phyloP scores from a whole-genome alignment of 2,797 vertebrate species.

The Pangasius krempfi region DNA sequence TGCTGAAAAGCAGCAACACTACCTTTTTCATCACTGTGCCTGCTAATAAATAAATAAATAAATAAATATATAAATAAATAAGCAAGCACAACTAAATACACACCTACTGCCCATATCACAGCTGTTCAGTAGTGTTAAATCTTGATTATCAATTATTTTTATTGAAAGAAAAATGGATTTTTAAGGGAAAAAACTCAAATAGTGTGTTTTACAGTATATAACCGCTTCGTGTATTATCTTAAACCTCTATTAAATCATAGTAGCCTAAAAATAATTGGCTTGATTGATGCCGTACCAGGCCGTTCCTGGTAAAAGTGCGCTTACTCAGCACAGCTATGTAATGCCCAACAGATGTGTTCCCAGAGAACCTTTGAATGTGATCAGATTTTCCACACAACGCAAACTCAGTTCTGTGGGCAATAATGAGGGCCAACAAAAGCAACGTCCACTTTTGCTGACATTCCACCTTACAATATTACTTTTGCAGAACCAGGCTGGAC shows the following conservation, averaged over 20 bases:
- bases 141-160: background rate
- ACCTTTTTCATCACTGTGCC: background rate
- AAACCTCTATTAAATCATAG: background rate
- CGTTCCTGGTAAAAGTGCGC: background rate
- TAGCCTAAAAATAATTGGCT: background rate
- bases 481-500: constrained; percentile 14
- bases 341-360: constrained; percentile 54
- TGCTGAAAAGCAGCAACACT: background rate
- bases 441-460: constrained; percentile 10
- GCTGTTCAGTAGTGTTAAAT: background rate
- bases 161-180: background rate
- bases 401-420: background rate
- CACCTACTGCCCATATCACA: background rate
- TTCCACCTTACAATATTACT: background rate
- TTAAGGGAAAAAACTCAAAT: background rate
- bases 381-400: constrained; percentile 1
- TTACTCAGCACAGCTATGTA: constrained; percentile 44
- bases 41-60: background rate
- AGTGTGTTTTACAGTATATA: background rate
- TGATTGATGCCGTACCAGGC: background rate
- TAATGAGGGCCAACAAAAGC: constrained; percentile 24
- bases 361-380: constrained; percentile 29
- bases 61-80: background rate
- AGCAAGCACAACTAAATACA: background rate
- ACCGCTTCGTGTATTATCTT: background rate